Base-by-base conservation (phyloP, 2,888 invertebrate species). In the Camponotus fellah region DNA sequence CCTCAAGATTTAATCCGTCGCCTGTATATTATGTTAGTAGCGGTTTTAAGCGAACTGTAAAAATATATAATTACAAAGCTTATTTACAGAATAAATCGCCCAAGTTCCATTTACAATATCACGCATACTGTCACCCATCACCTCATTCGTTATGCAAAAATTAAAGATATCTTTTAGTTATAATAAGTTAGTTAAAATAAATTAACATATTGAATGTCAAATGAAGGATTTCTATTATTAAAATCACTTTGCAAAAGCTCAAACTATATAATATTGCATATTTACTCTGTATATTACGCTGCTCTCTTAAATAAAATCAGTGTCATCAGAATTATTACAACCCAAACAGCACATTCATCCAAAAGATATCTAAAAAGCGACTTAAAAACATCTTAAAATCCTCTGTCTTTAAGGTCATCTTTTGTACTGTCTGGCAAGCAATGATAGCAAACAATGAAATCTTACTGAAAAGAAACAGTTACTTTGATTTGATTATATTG, bases 1-100 rank as follows among this genome's bases (percentile, higher is more conserved):
- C 6, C n/a, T 0, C 2, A 43, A 53, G 53, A 53, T 53, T 53
- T 43, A 43, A 1, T 76, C 26, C 40, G 26, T 37, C n/a, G 8
- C 32, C 21, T 26, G 43, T 46, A n/a, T 37, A 14, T 8, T 60
- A 79, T 60, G n/a, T 53, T 86, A 72, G 66, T 82, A 65, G 53
- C 53, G 62, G 60, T 83, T 80, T 84, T 83, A 88, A 83, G 53
- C 68, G 68, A 72, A 46, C 90, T 89, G 89, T 53, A 53, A 53
- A 53, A 53, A 53, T 53, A 0, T 53, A 53, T n/a, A 53, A 53
- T 53, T 53, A n/a, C 56, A 2, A 72, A 71, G 72, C 46, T 80
- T 46, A 72, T 80, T 76, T 77, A 66, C 56, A 66, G 9, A 40
- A 46, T 21, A 40, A 14, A 71, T 53, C 46, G 46, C 46, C 43